Evolutionary conservation across 2,888 invertebrate genomes (phyloP).

Genomic region (Isotomurus palustris): DNA sequence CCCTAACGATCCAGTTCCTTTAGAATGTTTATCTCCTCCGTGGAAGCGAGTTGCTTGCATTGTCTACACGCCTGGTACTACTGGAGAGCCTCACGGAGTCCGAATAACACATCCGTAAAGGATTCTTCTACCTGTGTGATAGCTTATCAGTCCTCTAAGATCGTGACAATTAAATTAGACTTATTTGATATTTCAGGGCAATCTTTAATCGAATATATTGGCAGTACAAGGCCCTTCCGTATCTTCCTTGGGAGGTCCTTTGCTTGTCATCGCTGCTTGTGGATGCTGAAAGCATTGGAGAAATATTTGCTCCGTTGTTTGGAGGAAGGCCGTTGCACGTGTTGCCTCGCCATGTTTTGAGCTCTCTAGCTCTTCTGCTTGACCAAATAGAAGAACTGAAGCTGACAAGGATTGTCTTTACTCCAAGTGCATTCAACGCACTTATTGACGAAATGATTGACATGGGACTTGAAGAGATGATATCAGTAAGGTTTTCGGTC

Average conservation of each 20-base stretch:
- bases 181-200: conserved; percentile 55
- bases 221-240: conserved; percentile 83
- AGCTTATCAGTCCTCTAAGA: too few relatives aligned
- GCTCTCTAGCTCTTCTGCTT: conserved; percentile 1
- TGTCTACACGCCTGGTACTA: conserved; percentile 68
- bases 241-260: conserved; percentile 59
- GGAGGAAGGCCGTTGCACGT: conserved; percentile 68
- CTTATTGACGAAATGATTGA: conserved; percentile 13
- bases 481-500: not conserved
- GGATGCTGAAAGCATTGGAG: conserved; percentile 82
- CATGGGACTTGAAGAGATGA: conserved; percentile 1
- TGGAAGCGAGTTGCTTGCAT: conserved; percentile 60
- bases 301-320: conserved; percentile 80
- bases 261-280: conserved; percentile 89
- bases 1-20: conserved; percentile 25
- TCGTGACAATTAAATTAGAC: not conserved
- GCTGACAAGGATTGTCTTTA: conserved; percentile 19
- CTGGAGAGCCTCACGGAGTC: conserved; percentile 55
- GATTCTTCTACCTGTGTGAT: too few relatives aligned
- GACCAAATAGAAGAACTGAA: conserved; percentile 3
- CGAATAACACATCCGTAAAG: conserved; percentile 53
- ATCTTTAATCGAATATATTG: conserved; percentile 77
- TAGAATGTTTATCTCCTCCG: conserved; percentile 17
- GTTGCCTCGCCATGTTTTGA: conserved; percentile 60
- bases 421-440: conserved; percentile 8